These are phyloP conservation scores for Apodemus agrarius DNA, from an alignment of 2,797 vertebrate species.

Conservation along the genomic window DNA sequence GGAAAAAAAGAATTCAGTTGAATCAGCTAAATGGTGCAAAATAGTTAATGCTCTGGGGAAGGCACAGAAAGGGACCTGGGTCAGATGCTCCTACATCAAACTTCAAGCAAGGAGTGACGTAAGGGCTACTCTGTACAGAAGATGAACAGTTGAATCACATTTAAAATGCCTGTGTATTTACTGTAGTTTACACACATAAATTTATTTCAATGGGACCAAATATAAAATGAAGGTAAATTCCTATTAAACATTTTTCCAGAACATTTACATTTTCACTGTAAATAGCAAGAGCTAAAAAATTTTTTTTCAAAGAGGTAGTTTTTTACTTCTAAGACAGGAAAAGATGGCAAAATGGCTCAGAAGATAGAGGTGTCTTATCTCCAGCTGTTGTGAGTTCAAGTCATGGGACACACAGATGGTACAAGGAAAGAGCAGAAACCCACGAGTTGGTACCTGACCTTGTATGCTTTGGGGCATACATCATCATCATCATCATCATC, in stretches of 20 bases:
- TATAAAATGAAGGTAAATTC: not conserved
- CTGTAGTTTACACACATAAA: not conserved
- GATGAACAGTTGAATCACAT: too few species aligned
- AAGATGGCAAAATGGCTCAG: not conserved
- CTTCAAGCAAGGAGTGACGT: rapidly evolving
- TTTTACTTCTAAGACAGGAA: not conserved
- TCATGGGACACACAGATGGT: not conserved
- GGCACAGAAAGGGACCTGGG: too few species aligned
- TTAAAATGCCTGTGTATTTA: not conserved
- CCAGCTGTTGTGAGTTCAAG: not conserved
- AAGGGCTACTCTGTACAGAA: not conserved
- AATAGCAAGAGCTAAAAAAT: not conserved
- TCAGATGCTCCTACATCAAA: not conserved
- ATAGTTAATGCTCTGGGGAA: not conserved
- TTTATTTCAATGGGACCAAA: not conserved
- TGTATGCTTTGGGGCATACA: not conserved
- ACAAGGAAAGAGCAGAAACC: not conserved
- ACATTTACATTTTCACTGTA: not conserved
- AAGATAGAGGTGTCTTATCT: not conserved
- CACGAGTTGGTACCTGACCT: not conserved
- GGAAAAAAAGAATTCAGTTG: not conserved
- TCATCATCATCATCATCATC: too few species aligned
- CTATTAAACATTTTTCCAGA: not conserved
- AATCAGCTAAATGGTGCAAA: not conserved
- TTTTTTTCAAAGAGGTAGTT: not conserved